Evolutionary conservation across 2,888 invertebrate species (phyloP).

Genomic region (Scaptomyza caliginosa): DNA sequence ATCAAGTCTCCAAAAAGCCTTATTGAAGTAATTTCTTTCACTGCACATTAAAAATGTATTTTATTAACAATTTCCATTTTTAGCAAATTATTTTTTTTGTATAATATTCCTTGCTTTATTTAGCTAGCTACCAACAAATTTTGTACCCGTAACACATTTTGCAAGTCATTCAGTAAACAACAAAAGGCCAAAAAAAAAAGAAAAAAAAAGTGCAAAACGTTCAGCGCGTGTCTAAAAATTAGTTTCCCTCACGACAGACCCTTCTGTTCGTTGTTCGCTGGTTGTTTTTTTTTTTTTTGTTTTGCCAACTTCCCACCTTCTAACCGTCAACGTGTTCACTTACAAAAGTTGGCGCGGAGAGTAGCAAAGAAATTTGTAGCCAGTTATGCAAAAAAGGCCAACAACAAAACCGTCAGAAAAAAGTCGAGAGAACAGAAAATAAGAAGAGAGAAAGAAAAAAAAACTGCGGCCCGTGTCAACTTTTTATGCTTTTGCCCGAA

Average conservation of each 20-base stretch:
- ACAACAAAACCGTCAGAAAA: conserved; percentile 37
- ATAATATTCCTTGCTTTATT: too few species aligned
- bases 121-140: conserved; percentile 24
- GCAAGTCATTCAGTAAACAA: conserved; percentile 55
- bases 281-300: background rate
- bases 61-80: conserved; percentile 1
- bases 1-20: background rate
- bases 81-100: too few species aligned
- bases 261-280: conserved; percentile 27
- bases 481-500: conserved; percentile 71
- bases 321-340: conserved; percentile 29
- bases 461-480: conserved; percentile 63
- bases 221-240: conserved; percentile 74
- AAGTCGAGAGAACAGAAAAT: conserved; percentile 4
- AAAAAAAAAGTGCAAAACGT: conserved; percentile 42
- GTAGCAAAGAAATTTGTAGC: conserved; percentile 65
- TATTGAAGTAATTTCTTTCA: conserved; percentile 16
- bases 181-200: conserved; percentile 10
- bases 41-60: conserved; percentile 33
- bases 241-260: conserved; percentile 64
- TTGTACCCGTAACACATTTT: conserved; percentile 41
- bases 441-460: background rate
- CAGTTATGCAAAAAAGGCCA: conserved; percentile 73
- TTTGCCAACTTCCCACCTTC: background rate
- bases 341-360: conserved; percentile 43